Percentiles rank a stretch among this genome's conserved stretches.
Evolutionary conservation across 2,797 vertebrate species (phyloP).

Genomic region (Parauchenoglanis ngamensis): DNA sequence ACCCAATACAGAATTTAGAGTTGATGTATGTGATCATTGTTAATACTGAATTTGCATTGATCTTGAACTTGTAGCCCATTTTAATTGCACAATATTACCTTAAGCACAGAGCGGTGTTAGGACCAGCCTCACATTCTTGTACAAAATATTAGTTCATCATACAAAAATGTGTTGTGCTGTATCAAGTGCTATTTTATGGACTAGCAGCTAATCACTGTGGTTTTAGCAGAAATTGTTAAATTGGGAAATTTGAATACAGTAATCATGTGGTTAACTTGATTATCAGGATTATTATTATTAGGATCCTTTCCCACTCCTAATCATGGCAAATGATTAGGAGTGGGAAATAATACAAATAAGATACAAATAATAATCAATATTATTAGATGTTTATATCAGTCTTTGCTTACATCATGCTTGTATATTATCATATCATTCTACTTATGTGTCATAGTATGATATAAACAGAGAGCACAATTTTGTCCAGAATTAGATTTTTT

Average conservation of each 20-base stretch:
- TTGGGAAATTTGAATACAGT: background rate
- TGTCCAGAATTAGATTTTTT: background rate
- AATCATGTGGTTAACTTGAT: background rate
- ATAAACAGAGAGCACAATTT: background rate
- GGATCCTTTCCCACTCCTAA: background rate
- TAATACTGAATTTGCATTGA: background rate
- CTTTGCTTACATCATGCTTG: background rate
- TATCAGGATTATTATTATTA: constrained; percentile 1
- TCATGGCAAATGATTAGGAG: background rate
- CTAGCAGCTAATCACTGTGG: background rate
- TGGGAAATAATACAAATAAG: too few species aligned
- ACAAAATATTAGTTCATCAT: background rate
- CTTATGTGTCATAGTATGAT: background rate
- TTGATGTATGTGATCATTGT: background rate
- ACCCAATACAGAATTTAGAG: background rate
- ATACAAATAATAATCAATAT: background rate
- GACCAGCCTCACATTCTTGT: background rate
- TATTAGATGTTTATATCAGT: background rate
- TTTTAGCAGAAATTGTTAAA: background rate
- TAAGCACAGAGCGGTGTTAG: background rate
- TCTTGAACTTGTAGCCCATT: background rate
- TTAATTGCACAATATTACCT: background rate
- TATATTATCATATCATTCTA: background rate
- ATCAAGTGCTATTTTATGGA: background rate
- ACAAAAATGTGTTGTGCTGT: background rate